Evolutionary conservation across 64 coral and sea anemone species (phyloP).

Genomic region (Orbicella faveolata): DNA sequence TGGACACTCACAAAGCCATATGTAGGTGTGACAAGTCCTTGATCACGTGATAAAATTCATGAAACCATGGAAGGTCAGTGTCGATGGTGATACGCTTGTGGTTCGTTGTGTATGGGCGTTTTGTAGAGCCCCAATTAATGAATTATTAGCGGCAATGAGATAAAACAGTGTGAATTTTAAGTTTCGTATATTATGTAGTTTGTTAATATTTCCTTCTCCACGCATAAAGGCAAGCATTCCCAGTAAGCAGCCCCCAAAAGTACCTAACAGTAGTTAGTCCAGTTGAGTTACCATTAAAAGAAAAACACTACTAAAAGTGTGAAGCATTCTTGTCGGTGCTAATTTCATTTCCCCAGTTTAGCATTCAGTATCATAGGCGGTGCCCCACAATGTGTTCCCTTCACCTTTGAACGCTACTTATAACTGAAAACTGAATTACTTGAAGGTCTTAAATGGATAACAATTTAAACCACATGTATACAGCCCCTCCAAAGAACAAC

Average conservation of each 20-base stretch:
- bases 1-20: slow-evolving; percentile 12
- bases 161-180: too few species aligned
- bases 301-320: not conserved
- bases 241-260: not conserved
- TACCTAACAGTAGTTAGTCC: not conserved
- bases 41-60: not conserved
- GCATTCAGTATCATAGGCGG: not conserved
- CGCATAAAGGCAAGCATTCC: not conserved
- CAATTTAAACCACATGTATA: too few species aligned
- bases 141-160: too few species aligned
- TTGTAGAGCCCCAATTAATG: too few species aligned
- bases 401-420: not conserved
- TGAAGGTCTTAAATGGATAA: too few species aligned
- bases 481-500: too few species aligned
- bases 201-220: not conserved
- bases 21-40: not conserved
- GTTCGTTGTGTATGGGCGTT: too few species aligned
- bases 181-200: not conserved
- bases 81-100: too few species aligned
- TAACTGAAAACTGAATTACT: too few species aligned
- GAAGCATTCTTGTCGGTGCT: not conserved
- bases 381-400: not conserved
- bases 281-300: too few species aligned
- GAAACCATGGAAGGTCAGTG: not conserved
- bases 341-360: not conserved